Conservation (phyloP, 2,113 vertebrate genomes). For the Tragelaphus strepsiceros region DNA sequence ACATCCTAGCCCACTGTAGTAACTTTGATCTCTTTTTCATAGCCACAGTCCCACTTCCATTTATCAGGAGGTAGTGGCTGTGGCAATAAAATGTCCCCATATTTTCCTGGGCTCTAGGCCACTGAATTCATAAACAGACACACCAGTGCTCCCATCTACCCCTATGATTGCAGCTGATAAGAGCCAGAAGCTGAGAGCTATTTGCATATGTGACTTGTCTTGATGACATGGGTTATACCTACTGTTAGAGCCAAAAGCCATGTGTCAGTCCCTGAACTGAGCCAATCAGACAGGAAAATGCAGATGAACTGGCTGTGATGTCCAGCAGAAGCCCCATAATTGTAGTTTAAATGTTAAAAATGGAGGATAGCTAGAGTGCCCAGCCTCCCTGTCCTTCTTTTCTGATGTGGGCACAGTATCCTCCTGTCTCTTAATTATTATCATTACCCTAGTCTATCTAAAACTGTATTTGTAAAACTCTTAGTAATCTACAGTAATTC, state of each 20-base stretch:
- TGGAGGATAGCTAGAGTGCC: not conserved
- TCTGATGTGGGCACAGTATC: not conserved
- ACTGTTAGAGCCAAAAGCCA: constrained; percentile 25
- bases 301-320: not conserved
- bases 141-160: not conserved
- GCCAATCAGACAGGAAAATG: constrained; percentile 35
- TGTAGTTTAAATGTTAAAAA: constrained; percentile 27
- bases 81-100: not conserved
- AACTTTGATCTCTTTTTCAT: not conserved
- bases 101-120: constrained; percentile 12
- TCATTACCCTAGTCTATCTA: constrained; percentile 29
- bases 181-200: not conserved
- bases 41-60: not conserved
- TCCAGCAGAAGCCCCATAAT: constrained; percentile 25
- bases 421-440: constrained; percentile 44
- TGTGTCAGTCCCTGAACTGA: constrained; percentile 29
- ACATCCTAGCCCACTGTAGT: not conserved
- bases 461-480: constrained; percentile 31
- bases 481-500: constrained; percentile 20
- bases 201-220: constrained; percentile 36
- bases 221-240: not conserved
- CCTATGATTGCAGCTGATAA: constrained; percentile 19
- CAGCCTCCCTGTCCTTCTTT: not conserved
- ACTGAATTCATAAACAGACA: not conserved
- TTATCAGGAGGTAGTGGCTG: not conserved